Percentiles rank a stretch among this genome's conserved stretches.
Conservation (phyloP, 92 coral and sea anemone genomes). For the Porites evermanni region DNA sequence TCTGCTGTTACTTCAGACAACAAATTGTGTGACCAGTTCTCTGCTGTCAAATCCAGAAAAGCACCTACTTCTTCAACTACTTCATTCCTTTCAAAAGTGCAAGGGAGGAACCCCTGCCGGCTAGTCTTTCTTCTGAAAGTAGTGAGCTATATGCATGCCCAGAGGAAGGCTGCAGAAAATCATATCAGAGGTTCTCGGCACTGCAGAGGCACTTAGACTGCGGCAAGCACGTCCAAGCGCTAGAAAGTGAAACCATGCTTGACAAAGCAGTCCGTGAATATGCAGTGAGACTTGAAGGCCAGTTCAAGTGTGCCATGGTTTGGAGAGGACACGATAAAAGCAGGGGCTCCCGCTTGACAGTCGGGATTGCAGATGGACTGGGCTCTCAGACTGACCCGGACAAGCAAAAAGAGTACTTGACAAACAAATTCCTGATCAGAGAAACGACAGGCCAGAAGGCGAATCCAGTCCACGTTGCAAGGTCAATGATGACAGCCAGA, state of each 20-base stretch:
- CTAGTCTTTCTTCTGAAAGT: too few relatives aligned
- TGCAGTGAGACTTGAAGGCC: slow-evolving; percentile 43
- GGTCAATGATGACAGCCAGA: too few relatives aligned
- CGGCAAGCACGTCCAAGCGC: slow-evolving; percentile 48
- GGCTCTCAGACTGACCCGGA: slow-evolving; percentile 37
- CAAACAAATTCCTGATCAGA: slow-evolving; percentile 31
- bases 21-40: too few relatives aligned
- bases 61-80: too few relatives aligned
- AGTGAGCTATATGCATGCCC: background rate
- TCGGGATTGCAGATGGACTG: slow-evolving; percentile 40
- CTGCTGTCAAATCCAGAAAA: too few relatives aligned
- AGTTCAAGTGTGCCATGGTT: slow-evolving; percentile 11
- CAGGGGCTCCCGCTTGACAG: background rate
- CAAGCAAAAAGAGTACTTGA: slow-evolving; percentile 46
- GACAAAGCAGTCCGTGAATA: slow-evolving; percentile 54
- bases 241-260: slow-evolving; percentile 57
- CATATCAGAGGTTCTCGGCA: slow-evolving; percentile 30
- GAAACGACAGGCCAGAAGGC: slow-evolving; percentile 6
- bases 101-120: too few relatives aligned
- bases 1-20: too few relatives aligned
- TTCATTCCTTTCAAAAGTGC: too few relatives aligned
- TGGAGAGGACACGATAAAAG: background rate
- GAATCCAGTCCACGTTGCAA: background rate
- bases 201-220: slow-evolving; percentile 44
- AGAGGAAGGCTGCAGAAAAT: slow-evolving; percentile 42